Conservation (phyloP, 2,113 vertebrate species). For the Alces alces region DNA sequence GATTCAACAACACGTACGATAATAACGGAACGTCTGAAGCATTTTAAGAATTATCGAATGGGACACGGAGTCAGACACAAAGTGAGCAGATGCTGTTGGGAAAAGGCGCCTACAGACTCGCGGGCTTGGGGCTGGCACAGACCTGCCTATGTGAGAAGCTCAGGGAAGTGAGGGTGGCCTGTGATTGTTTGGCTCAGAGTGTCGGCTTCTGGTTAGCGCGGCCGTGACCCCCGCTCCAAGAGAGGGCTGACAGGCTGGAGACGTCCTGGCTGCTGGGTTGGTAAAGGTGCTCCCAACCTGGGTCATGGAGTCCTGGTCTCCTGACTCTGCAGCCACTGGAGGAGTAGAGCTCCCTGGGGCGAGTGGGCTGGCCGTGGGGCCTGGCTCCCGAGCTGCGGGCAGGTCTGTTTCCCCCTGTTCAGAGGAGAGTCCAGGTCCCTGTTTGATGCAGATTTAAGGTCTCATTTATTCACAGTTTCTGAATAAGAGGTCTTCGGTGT, state of each 20-base stretch:
- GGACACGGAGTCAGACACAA: background rate
- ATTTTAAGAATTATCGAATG: fast-evolving
- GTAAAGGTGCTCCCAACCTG: background rate
- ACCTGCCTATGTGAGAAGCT: fast-evolving
- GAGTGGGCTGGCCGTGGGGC: background rate
- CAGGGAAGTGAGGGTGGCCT: background rate
- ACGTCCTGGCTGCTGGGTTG: background rate
- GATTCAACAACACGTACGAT: fast-evolving
- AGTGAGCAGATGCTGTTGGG: background rate
- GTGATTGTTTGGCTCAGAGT: fast-evolving
- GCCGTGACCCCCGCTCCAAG: background rate
- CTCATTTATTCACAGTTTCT: background rate
- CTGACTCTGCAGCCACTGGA: background rate
- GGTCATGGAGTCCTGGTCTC: background rate
- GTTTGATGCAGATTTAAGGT: background rate
- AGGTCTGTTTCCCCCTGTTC: too few relatives aligned
- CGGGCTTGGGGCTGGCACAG: fast-evolving
- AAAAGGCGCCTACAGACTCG: background rate
- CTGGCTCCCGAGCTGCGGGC: too few relatives aligned
- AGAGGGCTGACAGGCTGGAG: background rate
- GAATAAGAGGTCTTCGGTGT: background rate
- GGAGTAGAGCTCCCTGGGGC: too few relatives aligned
- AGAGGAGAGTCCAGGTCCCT: background rate
- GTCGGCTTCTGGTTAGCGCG: background rate
- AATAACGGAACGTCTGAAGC: fast-evolving